Evolutionary conservation across 2,113 vertebrate genomes (phyloP).

Genomic region (Anguilla japonica): DNA sequence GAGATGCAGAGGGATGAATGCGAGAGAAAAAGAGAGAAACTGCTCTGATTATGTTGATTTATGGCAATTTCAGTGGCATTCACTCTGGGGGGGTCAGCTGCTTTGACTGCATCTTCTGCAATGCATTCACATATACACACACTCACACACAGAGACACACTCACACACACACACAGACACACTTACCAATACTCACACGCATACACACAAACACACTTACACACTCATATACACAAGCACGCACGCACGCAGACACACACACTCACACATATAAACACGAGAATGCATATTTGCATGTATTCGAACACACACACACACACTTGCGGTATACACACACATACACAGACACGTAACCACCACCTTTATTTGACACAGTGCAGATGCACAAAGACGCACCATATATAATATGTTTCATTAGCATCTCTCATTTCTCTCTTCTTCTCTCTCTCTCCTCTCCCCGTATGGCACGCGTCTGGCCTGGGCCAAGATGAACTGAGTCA

Average conservation of each 20-base stretch:
- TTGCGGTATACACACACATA: background rate
- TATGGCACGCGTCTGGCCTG: no score
- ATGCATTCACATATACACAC: background rate
- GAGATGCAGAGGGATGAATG: background rate
- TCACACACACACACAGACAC: background rate
- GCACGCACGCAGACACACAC: background rate
- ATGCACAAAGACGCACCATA: no score
- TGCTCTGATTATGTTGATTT: slow-evolving; percentile 45
- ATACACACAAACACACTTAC: background rate
- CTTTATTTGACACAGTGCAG: background rate
- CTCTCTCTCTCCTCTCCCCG: no score
- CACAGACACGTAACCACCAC: background rate
- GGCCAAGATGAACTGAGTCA: no score
- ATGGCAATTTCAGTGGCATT: slow-evolving; percentile 24
- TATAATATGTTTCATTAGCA: no score
- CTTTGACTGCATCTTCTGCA: background rate
- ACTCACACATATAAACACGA: slow-evolving; percentile 16
- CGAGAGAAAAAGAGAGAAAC: slow-evolving; percentile 36
- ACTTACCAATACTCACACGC: background rate
- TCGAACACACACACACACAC: background rate
- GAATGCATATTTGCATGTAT: background rate
- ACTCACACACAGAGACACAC: slow-evolving; percentile 14
- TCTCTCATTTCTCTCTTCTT: no score
- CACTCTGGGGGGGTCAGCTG: slow-evolving; percentile 39
- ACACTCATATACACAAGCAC: no score